Base-by-base conservation (phyloP, 2,113 vertebrate genomes). In the Datnioides undecimradiatus region DNA sequence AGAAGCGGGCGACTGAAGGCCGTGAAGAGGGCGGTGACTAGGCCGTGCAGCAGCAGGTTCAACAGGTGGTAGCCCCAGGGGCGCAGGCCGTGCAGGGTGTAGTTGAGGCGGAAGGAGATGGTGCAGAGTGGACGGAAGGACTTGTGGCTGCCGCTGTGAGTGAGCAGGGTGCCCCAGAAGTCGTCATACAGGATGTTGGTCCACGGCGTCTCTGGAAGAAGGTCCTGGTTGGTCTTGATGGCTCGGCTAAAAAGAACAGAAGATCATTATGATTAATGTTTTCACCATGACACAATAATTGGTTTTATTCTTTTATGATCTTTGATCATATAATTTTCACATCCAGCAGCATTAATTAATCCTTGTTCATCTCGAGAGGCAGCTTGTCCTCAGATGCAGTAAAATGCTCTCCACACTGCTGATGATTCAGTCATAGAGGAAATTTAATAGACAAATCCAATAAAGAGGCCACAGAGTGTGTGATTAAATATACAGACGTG, bases 91-190 rank as follows among this genome's bases (percentile, higher is more conserved):
- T 97, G 96, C 1, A 98, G 71, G 34, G 95, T 92, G 25, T 97
- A 95, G 92, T 99, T 99, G 82, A 98, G 94, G 72, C 98, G 97
- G 89, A 98, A 99, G 70, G 97, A 98, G 19, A 99, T 96, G 0
- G 97, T 98, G 93, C 98, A 99, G 87, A 99, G 95, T 0, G 98
- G 98, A 40, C 98, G 95, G 92, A 97, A 99, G 27, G 98, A 99
- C 91, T 99, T 99, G 95, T 99, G 98, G 92, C 98, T 99, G 84
- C 98, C 97, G 14, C 97, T 99, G 95, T 99, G 98, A 1, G 97
- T 98, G 48, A 99, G 97, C 66, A 98, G 94, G 0, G 98, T 99
- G 19, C 98, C 98, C 98, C 98, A 99, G 73, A 99, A 99, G 90
- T 99, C 98, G 46, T 99, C 97, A 57, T 97, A 98, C 92, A 99